Base-by-base conservation (phyloP, 2,797 vertebrate genomes). In the Danio choprae region DNA sequence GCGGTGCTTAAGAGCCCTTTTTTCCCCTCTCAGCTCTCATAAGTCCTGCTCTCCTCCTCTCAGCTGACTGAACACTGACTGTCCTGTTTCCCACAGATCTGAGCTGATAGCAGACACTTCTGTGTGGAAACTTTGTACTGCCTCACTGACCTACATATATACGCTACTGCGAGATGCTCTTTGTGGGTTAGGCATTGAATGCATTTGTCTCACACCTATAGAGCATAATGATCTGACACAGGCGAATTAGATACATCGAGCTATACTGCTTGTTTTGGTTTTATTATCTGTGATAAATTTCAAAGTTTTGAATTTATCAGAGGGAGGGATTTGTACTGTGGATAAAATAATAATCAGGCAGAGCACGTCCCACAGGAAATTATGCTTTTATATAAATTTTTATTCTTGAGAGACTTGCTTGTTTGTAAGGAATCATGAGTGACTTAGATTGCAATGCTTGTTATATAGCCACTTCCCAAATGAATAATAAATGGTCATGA, bases 61-160 rank as follows among this genome's bases (percentile, higher is more conserved):
- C 70, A 16, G 51, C 58, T 50, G 67, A 62, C 73, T 80, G 68
- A 81, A 44, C 70, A n/a, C 40, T 75, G 41, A 44, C 44, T 65
- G 41, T 60, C 36, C 74, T 65, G 55, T 80, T 76, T 82, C 77
- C 74, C 80, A 84, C 74, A 74, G 70, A 74, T 59, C 76, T 44
- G 56, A 58, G 38, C 76, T 70, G 71, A 77, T 6, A 62, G 64
- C 36, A 22, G 58, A 18, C 63, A 20, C n/a, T 55, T 77, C 55
- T 81, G 51, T 73, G 38, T 69, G 50, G 74, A 56, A 41, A 56
- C 16, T 75, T 67, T 46, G 44, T 56, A 64, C 73, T 75, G 79
- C 72, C 72, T 79, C 67, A 79, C 69, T 87, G 84, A 86, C 81
- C 83, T 82, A 85, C 67, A 84, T 85, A 81, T 71, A 62, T 16